phyloP scores from a whole-genome alignment of 2,113 vertebrate species.

The Solea senegalensis region DNA sequence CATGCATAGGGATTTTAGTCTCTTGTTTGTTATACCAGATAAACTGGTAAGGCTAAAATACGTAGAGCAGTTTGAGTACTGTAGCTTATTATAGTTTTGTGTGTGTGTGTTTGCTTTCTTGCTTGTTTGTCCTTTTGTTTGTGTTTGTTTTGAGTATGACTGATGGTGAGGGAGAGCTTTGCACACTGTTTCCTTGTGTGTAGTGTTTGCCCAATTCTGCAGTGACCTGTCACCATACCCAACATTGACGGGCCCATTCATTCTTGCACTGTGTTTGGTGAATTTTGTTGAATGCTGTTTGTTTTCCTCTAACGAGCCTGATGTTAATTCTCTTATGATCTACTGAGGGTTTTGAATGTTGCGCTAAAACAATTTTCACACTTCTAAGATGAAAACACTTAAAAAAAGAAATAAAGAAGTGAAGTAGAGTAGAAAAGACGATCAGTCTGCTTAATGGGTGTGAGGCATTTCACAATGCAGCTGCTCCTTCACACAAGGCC shows the following conservation, averaged over 20 bases:
- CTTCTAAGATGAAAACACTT: background rate
- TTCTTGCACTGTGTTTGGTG: slow-evolving; percentile 24
- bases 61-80: slow-evolving; percentile 14
- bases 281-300: background rate
- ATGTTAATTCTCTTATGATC: slow-evolving; percentile 6
- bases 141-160: slow-evolving; percentile 35
- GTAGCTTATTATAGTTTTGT: slow-evolving; percentile 12
- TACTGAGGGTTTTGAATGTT: background rate
- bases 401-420: no score
- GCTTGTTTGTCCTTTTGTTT: slow-evolving; percentile 26
- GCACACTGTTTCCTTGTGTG: slow-evolving; percentile 32
- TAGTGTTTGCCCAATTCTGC: slow-evolving; percentile 42
- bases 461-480: slow-evolving; percentile 1
- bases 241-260: background rate
- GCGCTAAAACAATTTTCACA: background rate
- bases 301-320: slow-evolving; percentile 19
- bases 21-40: slow-evolving; percentile 28
- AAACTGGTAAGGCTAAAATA: slow-evolving; percentile 31
- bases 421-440: background rate
- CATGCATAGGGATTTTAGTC: slow-evolving; percentile 43
- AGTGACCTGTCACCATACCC: slow-evolving; percentile 44
- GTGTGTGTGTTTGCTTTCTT: slow-evolving; percentile 25
- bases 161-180: slow-evolving; percentile 5
- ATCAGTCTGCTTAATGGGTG: background rate
- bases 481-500: slow-evolving; percentile 12